phyloP scores from a whole-genome alignment of 92 coral and sea anemone species.

The Palythoa grandiflora region DNA sequence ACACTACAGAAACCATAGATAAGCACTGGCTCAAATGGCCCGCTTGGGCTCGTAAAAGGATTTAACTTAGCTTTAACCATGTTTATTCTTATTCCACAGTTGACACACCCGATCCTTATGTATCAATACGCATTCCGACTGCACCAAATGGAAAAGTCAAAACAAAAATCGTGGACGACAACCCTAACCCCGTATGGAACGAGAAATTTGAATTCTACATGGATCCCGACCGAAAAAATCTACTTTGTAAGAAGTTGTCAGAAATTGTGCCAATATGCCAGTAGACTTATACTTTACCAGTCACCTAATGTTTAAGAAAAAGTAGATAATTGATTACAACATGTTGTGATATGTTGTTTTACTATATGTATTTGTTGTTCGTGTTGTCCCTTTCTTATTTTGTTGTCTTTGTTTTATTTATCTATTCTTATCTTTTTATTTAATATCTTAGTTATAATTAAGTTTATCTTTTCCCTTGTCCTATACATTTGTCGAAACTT shows the following conservation, averaged over 20 bases:
- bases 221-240: slow-evolving; percentile 22
- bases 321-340: no score
- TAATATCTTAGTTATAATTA: no score
- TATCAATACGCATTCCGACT: slow-evolving; percentile 20
- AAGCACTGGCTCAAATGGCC: no score
- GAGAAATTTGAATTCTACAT: slow-evolving; percentile 19
- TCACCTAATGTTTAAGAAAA: background rate
- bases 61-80: no score
- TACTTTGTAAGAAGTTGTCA: slow-evolving; percentile 9
- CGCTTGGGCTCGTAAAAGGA: no score
- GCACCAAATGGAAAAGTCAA: slow-evolving; percentile 42
- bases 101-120: slow-evolving; percentile 35
- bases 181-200: slow-evolving; percentile 45
- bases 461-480: no score
- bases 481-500: background rate
- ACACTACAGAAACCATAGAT: no score
- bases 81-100: slow-evolving; percentile 2
- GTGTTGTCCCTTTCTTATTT: background rate
- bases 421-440: background rate
- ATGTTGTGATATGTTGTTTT: background rate
- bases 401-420: background rate
- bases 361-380: background rate
- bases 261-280: background rate
- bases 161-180: slow-evolving; percentile 40
- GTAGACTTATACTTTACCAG: background rate